Base-by-base conservation (phyloP, 2,113 vertebrate genomes). In the Rhinolophus sinicus region DNA sequence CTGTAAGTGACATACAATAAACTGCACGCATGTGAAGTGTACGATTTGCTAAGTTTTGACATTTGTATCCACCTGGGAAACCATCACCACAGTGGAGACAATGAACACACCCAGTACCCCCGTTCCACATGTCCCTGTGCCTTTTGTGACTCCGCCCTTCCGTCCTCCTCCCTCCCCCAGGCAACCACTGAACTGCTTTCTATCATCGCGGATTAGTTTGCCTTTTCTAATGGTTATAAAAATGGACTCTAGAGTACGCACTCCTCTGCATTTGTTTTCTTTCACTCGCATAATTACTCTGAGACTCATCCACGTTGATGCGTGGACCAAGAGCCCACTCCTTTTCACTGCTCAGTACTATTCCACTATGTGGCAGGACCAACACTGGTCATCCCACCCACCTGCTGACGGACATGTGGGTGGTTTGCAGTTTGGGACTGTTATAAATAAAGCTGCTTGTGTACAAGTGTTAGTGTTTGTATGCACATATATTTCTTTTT, bases 381-480 rank as follows among this genome's bases (percentile, higher is more conserved):
- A 47, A 38, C 6, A 3, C 30, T 2, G 24, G 26, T 62, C 60
- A 62, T 30, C 60, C 60, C 12, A 30, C 60, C 60, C 26, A 62
- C 60, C 60, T 19, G 33, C 0, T n/a, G 67, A 21, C 0, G 21
- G 16, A 11, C 2, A 1, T 10, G 0, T 44, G 40, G 30, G 73
- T 1, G 16, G n/a, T 33, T 38, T 62, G 65, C 9, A 33, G n/a
- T 26, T 30, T n/a, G 2, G 33, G 56, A 16, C 33, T 30, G 2
- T 19, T 24, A 56, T 14, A 35, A 30, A 67, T 16, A 69, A 30
- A 76, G 81, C 47, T 28, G 22, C 54, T 19, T 26, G 8, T 5
- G 18, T 7, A 40, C 69, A 30, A 24, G 8, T 5, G 30, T 44
- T 16, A 24, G 8, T 5, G 30, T 44, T 16, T 65, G 38, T 40